These are phyloP conservation scores for Macrobrachium rosenbergii DNA, from an alignment of 1,140 invertebrate genomes.

Conservation along the genomic window DNA sequence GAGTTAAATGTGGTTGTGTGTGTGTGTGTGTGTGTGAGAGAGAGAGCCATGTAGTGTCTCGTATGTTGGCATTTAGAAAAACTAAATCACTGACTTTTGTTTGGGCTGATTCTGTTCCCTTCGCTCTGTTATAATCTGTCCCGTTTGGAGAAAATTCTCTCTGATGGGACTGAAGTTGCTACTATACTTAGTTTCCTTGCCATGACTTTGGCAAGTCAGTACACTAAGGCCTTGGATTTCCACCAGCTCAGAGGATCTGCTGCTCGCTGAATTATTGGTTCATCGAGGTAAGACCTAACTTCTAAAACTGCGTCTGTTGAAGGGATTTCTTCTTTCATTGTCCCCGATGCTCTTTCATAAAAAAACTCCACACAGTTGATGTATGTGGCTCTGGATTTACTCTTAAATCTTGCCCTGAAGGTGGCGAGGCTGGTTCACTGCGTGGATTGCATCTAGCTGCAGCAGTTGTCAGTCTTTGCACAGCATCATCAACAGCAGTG, in stretches of 20 bases:
- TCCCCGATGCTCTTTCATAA: constrained; percentile 16
- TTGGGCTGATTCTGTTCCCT: constrained; percentile 16
- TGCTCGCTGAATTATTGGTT: neutral
- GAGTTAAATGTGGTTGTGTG: too few species aligned
- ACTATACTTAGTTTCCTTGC: constrained; percentile 10
- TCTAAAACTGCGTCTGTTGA: neutral
- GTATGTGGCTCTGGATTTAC: too few species aligned
- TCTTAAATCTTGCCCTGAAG: too few species aligned
- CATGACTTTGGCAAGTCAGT: too few species aligned
- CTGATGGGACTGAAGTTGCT: constrained; percentile 30
- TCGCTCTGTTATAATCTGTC: constrained; percentile 27
- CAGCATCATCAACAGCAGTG: too few species aligned
- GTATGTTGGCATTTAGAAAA: constrained; percentile 8
- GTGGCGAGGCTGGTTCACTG: too few species aligned
- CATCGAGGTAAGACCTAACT: constrained; percentile 9
- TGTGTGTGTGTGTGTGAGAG: too few species aligned
- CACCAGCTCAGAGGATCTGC: constrained; percentile 26
- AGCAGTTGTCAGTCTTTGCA: too few species aligned
- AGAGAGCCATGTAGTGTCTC: too few species aligned
- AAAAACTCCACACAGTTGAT: neutral
- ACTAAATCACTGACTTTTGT: constrained; percentile 9
- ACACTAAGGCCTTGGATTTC: constrained; percentile 21
- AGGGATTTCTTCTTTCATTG: constrained; percentile 13
- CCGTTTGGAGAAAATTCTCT: constrained; percentile 26
- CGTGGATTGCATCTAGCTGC: too few species aligned